A percentile compares a stretch with the other conserved stretches of the same genome.
Conservation (phyloP, 2,888 invertebrate species). For the Serripes groenlandicus region DNA sequence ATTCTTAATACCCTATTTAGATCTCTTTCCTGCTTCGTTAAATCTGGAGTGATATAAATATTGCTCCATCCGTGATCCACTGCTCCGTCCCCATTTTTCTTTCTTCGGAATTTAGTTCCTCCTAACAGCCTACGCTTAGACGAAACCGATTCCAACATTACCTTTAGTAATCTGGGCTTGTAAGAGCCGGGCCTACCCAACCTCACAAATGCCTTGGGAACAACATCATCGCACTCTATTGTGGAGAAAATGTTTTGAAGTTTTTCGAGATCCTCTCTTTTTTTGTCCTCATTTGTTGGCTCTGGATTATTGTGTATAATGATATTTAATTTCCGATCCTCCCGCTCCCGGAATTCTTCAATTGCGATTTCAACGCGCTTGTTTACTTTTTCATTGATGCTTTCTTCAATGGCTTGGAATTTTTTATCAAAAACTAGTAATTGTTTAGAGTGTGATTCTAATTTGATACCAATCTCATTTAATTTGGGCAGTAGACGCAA, state of each 20-base stretch:
- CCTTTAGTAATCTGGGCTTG: slow-evolving; percentile 6
- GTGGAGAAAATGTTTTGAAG: background rate
- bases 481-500: slow-evolving; percentile 15
- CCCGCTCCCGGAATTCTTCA: slow-evolving; percentile 24
- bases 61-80: background rate
- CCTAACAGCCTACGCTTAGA: slow-evolving; percentile 3
- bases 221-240: slow-evolving; percentile 7
- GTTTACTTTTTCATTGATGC: background rate
- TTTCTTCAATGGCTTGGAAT: background rate
- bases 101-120: background rate
- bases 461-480: background rate
- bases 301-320: slow-evolving; percentile 26
- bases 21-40: slow-evolving; percentile 15
- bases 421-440: slow-evolving; percentile 6
- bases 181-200: background rate
- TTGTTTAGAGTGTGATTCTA: background rate
- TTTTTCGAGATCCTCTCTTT: background rate
- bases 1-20: background rate
- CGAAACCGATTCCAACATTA: background rate
- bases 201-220: background rate
- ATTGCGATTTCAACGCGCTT: slow-evolving; percentile 20
- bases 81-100: background rate
- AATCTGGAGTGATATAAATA: slow-evolving; percentile 19
- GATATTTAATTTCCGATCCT: slow-evolving; percentile 28
- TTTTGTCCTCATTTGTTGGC: background rate